Percentiles rank a stretch among this genome's conserved stretches.
Conservation (phyloP, 2,888 invertebrate species). For the Cryptocephalus moraei region DNA sequence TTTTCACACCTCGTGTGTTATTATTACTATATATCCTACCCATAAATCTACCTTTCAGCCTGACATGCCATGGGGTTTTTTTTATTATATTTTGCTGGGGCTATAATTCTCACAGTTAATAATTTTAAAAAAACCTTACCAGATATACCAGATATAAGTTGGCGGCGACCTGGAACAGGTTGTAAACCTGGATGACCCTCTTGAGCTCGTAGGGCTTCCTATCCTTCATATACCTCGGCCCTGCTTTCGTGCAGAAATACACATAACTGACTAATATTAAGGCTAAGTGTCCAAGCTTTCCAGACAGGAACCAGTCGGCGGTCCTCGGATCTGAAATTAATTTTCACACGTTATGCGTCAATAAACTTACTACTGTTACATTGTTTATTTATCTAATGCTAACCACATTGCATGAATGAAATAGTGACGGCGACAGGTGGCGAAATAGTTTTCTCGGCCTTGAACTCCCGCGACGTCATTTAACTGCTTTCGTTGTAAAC, state of each 20-base stretch:
- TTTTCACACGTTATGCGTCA: not conserved
- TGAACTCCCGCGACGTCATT: no score
- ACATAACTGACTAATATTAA: conserved; percentile 43
- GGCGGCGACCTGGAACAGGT: conserved; percentile 49
- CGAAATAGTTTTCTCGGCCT: no score
- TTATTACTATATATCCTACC: no score
- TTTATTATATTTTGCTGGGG: no score
- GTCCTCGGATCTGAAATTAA: conserved; percentile 47
- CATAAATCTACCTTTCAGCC: no score
- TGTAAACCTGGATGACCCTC: conserved; percentile 48
- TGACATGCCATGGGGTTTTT: no score
- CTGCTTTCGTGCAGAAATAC: conserved; percentile 46
- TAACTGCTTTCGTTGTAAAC: no score
- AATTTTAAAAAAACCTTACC: conserved; percentile 16
- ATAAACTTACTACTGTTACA: not conserved
- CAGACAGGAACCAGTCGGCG: conserved; percentile 43
- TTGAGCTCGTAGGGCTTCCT: conserved; percentile 51
- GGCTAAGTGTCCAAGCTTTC: conserved; percentile 38
- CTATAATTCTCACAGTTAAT: no score
- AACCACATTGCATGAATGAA: not conserved
- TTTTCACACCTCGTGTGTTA: no score
- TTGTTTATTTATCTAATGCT: not conserved
- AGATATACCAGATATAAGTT: conserved; percentile 23
- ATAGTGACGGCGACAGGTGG: no score
- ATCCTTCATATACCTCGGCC: conserved; percentile 56